Evolutionary conservation across 2,797 vertebrate species (phyloP).

Genomic region (Ptychobarbus kaznakovi): DNA sequence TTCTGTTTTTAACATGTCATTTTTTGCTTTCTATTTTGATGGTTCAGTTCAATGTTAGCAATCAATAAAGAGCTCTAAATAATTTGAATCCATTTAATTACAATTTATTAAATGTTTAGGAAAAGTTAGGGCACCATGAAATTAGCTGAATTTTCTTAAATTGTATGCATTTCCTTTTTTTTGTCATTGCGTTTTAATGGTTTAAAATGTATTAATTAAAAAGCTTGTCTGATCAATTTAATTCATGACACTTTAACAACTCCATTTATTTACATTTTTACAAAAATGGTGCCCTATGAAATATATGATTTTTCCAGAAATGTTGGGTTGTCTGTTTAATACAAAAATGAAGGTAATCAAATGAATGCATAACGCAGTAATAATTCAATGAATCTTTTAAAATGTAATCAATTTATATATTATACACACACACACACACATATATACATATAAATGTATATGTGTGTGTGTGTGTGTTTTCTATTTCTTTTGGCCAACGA

Average conservation of each 20-base stretch:
- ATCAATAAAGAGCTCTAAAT: not conserved
- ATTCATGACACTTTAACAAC: not conserved
- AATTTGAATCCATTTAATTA: not conserved
- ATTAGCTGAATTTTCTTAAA: no score
- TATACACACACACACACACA: no score
- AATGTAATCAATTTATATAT: not conserved
- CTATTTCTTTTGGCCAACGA: not conserved
- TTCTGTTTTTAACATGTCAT: not conserved
- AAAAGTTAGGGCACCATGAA: no score
- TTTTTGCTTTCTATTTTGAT: no score
- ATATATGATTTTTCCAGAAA: not conserved
- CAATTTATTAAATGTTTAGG: no score
- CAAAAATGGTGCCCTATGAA: no score
- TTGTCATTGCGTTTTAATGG: not conserved
- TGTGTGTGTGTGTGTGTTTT: no score
- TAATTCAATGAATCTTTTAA: not conserved
- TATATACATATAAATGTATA: no score
- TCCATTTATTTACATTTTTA: no score
- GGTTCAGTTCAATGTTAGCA: not conserved
- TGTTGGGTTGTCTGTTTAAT: not conserved
- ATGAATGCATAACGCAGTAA: not conserved
- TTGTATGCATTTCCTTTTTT: not conserved
- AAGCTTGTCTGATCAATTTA: not conserved
- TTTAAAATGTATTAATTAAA: not conserved
- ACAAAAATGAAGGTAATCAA: not conserved